A percentile compares a stretch with the other conserved stretches of the same genome.
phyloP scores from a whole-genome alignment of 1,140 invertebrate species.

The Branchinecta lindahli region DNA sequence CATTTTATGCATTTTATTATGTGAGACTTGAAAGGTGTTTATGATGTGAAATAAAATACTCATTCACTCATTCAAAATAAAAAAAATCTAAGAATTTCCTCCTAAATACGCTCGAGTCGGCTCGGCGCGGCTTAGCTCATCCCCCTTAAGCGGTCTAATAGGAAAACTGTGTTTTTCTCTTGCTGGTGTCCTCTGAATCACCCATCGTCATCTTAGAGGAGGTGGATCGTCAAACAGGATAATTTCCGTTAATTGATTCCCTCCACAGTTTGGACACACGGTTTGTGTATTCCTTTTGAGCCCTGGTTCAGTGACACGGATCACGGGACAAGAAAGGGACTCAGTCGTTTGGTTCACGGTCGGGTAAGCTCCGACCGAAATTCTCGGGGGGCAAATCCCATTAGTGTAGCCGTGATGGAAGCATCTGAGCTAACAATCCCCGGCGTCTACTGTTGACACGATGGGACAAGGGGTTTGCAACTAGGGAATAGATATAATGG shows the following conservation, averaged over 20 bases:
- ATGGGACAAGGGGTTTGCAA: neutral
- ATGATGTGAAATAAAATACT: no score
- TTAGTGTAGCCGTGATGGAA: constrained; percentile 10
- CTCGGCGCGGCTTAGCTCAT: no score
- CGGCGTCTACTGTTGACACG: constrained; percentile 1
- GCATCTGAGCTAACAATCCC: constrained; percentile 8
- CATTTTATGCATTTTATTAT: no score
- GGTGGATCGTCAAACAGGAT: neutral
- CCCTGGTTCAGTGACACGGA: neutral
- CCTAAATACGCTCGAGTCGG: no score
- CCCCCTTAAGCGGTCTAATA: no score
- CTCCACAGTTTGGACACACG: neutral
- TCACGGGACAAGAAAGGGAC: neutral
- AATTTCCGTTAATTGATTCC: constrained; percentile 8
- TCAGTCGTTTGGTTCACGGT: constrained; percentile 7
- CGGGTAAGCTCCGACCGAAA: constrained; percentile 3
- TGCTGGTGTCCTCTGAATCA: no score
- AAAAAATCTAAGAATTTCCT: no score
- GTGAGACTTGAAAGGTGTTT: no score
- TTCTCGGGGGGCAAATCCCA: constrained; percentile 5
- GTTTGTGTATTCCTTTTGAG: neutral
- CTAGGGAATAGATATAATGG: no score
- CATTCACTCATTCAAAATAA: no score
- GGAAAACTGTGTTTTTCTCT: no score
- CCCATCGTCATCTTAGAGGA: neutral